Evolutionary conservation across 2,888 invertebrate genomes (phyloP).

Genomic region (Boloria euphrosyne): DNA sequence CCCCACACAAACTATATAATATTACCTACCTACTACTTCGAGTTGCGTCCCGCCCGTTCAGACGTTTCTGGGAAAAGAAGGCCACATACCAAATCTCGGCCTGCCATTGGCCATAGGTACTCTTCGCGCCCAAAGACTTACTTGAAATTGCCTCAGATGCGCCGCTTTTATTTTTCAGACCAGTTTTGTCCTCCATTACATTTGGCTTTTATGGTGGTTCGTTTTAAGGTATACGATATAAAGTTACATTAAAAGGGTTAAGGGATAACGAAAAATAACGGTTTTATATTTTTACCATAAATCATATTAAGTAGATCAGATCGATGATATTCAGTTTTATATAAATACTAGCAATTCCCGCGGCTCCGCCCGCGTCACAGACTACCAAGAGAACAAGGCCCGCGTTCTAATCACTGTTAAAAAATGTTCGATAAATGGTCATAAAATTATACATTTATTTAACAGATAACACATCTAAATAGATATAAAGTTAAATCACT

Average conservation of each 20-base stretch:
- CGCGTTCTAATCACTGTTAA: too few relatives aligned
- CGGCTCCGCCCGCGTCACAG: too few relatives aligned
- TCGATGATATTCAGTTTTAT: too few relatives aligned
- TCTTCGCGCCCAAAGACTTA: constrained; percentile 54
- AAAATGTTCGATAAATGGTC: too few relatives aligned
- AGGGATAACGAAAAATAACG: neutral
- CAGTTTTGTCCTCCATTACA: constrained; percentile 31
- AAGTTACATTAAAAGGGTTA: neutral
- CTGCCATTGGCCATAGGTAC: constrained; percentile 58
- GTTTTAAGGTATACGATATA: constrained; percentile 14
- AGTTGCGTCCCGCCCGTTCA: constrained; percentile 49
- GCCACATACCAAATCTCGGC: constrained; percentile 71
- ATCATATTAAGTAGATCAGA: too few relatives aligned
- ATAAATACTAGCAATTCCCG: too few relatives aligned
- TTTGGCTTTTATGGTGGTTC: constrained; percentile 16
- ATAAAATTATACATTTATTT: too few relatives aligned
- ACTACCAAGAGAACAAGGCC: too few relatives aligned
- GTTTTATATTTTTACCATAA: too few relatives aligned
- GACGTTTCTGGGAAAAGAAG: constrained; percentile 76
- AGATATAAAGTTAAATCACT: too few relatives aligned
- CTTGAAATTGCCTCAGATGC: constrained; percentile 44
- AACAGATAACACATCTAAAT: too few relatives aligned
- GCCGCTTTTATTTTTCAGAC: constrained; percentile 42
- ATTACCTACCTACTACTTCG: constrained; percentile 33
- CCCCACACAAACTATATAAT: constrained; percentile 2